Percentiles rank a stretch among this genome's conserved stretches.
These are phyloP conservation scores for Drosophila atripex DNA, from an alignment of 2,888 invertebrate genomes.

Conservation along the genomic window DNA sequence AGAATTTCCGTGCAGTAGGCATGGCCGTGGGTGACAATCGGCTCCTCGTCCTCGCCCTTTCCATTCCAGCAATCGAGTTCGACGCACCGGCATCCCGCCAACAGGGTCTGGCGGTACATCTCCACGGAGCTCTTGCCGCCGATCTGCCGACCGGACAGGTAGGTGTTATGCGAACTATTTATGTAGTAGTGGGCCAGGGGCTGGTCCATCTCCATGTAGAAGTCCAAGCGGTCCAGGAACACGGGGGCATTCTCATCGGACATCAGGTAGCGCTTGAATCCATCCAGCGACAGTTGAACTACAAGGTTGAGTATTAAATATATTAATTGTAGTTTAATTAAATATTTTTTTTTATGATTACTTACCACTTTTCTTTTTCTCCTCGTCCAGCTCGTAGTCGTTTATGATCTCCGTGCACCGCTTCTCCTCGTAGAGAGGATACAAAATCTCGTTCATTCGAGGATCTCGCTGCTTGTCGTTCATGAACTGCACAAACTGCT, in stretches of 20 bases:
- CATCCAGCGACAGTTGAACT: constrained; percentile 96
- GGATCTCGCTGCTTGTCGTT: constrained; percentile 99
- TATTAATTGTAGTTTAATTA: background rate
- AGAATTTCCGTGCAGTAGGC: constrained; percentile 99
- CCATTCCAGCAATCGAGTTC: constrained; percentile 99
- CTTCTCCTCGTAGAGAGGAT: constrained; percentile 97
- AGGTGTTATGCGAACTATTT: constrained; percentile 99
- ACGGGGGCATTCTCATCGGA: constrained; percentile 99
- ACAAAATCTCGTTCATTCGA: constrained; percentile 98
- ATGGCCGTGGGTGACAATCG: constrained; percentile 99
- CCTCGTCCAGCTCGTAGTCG: constrained; percentile 95
- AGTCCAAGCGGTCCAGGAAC: constrained; percentile 98
- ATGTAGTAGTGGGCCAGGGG: constrained; percentile 99
- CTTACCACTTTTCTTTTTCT: constrained; percentile 82
- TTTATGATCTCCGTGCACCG: constrained; percentile 96
- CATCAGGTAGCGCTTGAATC: constrained; percentile 99
- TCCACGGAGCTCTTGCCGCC: constrained; percentile 99
- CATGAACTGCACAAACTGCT: constrained; percentile 95
- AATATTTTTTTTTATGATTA: background rate
- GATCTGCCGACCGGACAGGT: constrained; percentile 97
- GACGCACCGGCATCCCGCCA: constrained; percentile 98
- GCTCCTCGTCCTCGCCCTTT: constrained; percentile 98
- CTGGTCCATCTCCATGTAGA: constrained; percentile 99
- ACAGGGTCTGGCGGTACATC: constrained; percentile 98
- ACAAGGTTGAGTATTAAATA: constrained; percentile 29